These are phyloP conservation scores for Camponotus pennsylvanicus DNA, from an alignment of 1,140 invertebrate species.

Conservation along the genomic window DNA sequence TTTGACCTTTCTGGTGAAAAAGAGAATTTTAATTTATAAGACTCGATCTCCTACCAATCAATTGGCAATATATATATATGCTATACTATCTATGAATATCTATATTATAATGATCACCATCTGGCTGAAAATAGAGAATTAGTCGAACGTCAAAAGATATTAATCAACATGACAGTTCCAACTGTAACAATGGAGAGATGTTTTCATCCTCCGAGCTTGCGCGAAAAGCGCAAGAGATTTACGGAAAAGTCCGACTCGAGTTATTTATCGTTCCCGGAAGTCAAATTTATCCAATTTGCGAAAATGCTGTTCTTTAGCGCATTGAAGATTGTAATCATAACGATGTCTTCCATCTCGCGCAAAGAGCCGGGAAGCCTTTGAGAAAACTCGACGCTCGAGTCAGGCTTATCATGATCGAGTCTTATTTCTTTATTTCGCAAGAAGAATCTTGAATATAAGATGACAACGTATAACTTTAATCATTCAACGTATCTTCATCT, in stretches of 20 bases:
- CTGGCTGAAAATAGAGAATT: not conserved
- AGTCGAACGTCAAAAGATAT: not conserved
- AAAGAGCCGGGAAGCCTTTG: not conserved
- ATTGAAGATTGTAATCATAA: not conserved
- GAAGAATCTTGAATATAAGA: too few relatives aligned
- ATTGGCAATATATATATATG: too few relatives aligned
- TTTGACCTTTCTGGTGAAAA: not conserved
- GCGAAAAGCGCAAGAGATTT: not conserved
- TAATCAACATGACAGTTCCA: slow-evolving; percentile 5
- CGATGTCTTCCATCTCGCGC: slow-evolving; percentile 2
- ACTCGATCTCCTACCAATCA: not conserved
- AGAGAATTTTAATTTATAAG: not conserved
- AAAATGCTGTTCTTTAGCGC: not conserved
- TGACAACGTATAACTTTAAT: too few relatives aligned
- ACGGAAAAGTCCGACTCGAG: not conserved
- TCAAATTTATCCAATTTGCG: slow-evolving; percentile 1
- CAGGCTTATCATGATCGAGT: too few relatives aligned
- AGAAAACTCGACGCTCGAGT: not conserved
- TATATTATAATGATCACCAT: not conserved
- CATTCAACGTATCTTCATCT: too few relatives aligned
- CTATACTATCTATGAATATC: not conserved
- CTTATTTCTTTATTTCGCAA: too few relatives aligned
- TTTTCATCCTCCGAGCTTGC: not conserved
- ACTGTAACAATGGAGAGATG: not conserved
- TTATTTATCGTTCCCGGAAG: not conserved